Evolutionary conservation across 1,140 invertebrate species (phyloP), one percentile per base, ranked within the genome.

Genomic region (Radopholus similis): DNA sequence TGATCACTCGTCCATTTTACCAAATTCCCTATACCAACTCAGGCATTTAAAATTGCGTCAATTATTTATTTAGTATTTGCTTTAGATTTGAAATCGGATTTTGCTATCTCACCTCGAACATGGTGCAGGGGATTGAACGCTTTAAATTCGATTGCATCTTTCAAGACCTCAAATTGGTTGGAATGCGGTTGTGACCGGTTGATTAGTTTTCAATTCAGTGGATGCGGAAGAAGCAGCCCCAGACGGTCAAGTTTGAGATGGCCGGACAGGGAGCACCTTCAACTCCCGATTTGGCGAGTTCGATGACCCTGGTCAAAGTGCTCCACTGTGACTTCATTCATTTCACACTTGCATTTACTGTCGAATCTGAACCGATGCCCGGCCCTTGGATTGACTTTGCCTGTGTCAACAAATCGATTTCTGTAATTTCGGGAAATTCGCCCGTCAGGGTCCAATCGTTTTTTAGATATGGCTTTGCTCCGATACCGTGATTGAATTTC

Each of bases 401-500:
- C 11, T 68, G 51, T 54, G 55, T 26, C 18, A 69, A 70, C 26
- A 55, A 70, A 4, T 18, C 44, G 13, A 4, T 70, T 62, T 62
- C 30, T 21, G 0, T 15, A 49, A 13, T 21, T 49, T 11, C 11
- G 1, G 37, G 13, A 23, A 44, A 15, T 11, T n/a, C 40, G 5
- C 26, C 38, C 23, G 8, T 9, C 38, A 13, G 30, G 37, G 6
- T 58, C 18, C 4, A 21, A n/a, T 28, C n/a, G 2, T 38, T 11
- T 75, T 75, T 26, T 13, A 59, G 53, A 28, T 77, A 18, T 75
- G 73, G 73, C 23, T 70, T 8, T 75, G 73, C 44, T 54, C 75
- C 2, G 73, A 75, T 51, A 75, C 73, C 2, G 51, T 78, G 44
- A 53, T 69, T 9, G 76, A 78, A 30, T 63, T 75, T 23, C n/a